Conservation (phyloP, 2,888 invertebrate genomes). For the Scaeva pyrastri region DNA sequence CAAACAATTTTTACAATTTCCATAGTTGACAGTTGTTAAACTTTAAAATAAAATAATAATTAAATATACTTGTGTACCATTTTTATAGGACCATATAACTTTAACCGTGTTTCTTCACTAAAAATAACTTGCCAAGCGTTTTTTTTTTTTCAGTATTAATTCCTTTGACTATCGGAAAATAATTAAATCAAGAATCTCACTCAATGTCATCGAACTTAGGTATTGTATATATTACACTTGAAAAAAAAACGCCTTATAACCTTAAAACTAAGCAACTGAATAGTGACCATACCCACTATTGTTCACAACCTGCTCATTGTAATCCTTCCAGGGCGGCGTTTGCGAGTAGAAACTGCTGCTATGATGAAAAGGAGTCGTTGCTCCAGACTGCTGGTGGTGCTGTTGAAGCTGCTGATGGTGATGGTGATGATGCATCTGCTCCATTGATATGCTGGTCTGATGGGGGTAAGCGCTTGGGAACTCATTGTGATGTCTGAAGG, state of each 20-base stretch:
- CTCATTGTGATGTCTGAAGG: conserved; percentile 31
- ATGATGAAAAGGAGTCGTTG: conserved; percentile 79
- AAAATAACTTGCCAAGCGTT: background rate
- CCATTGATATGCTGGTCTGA: conserved; percentile 67
- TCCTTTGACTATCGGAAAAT: conserved; percentile 47
- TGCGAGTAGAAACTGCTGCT: conserved; percentile 83
- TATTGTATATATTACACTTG: conserved; percentile 28
- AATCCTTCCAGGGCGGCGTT: conserved; percentile 84
- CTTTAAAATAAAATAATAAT: too few relatives aligned
- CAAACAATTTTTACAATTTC: too few relatives aligned
- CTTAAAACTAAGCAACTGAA: conserved; percentile 73
- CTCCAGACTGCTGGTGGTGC: background rate
- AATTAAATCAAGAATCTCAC: conserved; percentile 35
- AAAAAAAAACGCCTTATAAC: conserved; percentile 11
- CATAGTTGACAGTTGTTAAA: too few relatives aligned
- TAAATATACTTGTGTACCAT: too few relatives aligned
- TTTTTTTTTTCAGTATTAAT: background rate
- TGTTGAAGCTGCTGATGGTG: conserved; percentile 34
- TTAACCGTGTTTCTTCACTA: background rate
- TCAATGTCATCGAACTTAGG: conserved; percentile 29
- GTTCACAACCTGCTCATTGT: conserved; percentile 81
- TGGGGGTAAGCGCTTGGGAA: conserved; percentile 41
- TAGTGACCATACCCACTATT: conserved; percentile 72
- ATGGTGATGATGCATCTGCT: conserved; percentile 41
- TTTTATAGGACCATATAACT: too few relatives aligned